phyloP scores from a whole-genome alignment of 2,888 invertebrate species.

The Zelleria hepariella region DNA sequence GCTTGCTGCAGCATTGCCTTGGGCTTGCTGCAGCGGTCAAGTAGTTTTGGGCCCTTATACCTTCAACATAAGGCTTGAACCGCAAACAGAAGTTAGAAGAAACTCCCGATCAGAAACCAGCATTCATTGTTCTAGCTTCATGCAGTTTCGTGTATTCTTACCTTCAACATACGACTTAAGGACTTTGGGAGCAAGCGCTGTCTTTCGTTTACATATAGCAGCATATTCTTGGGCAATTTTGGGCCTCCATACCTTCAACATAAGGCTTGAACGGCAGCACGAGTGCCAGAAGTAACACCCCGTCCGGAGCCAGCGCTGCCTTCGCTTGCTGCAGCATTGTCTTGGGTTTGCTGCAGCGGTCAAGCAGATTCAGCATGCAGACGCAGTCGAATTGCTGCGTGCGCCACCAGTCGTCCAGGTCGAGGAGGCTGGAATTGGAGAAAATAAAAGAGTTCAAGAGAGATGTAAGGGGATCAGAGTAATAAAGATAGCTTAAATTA shows the following conservation, averaged over 20 bases:
- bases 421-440: constrained; percentile 75
- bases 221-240: too few relatives aligned
- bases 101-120: too few relatives aligned
- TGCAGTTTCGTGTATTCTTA: too few relatives aligned
- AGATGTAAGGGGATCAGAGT: too few relatives aligned
- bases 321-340: constrained; percentile 83
- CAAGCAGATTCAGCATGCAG: constrained; percentile 92
- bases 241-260: constrained; percentile 82
- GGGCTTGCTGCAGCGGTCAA: constrained; percentile 94
- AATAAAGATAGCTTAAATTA: too few relatives aligned
- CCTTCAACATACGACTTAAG: too few relatives aligned
- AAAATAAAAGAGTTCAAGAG: neutral
- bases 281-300: constrained; percentile 86
- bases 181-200: too few relatives aligned
- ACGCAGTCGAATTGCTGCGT: constrained; percentile 80
- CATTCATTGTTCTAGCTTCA: too few relatives aligned
- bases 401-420: constrained; percentile 77
- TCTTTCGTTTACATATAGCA: too few relatives aligned
- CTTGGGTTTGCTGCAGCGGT: constrained; percentile 90
- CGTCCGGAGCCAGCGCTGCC: constrained; percentile 78
- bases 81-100: too few relatives aligned
- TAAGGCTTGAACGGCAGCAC: constrained; percentile 96
- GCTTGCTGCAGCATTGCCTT: constrained; percentile 83
- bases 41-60: constrained; percentile 93
- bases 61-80: too few relatives aligned